Conservation (phyloP, 2,113 vertebrate species). For the Ageneiosus marmoratus region DNA sequence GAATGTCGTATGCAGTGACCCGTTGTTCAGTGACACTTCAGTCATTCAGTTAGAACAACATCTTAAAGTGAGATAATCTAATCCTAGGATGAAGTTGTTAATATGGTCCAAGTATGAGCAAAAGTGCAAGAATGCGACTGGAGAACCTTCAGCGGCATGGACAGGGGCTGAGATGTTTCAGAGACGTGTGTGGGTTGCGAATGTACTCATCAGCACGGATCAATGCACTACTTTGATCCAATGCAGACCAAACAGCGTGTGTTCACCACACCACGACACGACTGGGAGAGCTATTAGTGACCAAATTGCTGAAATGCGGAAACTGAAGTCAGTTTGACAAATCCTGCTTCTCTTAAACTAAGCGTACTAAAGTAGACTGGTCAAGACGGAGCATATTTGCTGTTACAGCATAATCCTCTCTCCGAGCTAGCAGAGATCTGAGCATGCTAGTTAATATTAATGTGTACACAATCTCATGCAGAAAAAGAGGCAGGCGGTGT, state of each 20-base stretch:
- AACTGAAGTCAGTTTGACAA: slow-evolving; percentile 18
- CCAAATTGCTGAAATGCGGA: slow-evolving; percentile 45
- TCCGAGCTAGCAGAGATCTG: neutral
- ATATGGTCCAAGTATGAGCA: neutral
- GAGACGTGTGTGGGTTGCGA: slow-evolving; percentile 52
- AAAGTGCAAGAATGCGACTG: slow-evolving; percentile 27
- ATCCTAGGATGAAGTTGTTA: neutral
- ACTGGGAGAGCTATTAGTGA: slow-evolving; percentile 43
- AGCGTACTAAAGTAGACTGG: neutral
- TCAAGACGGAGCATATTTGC: neutral
- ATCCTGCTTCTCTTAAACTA: neutral
- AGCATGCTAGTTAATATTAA: slow-evolving; percentile 40
- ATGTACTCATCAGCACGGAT: slow-evolving; percentile 54
- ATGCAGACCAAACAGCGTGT: slow-evolving; percentile 47
- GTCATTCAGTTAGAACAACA: neutral
- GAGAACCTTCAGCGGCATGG: neutral
- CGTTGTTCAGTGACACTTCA: neutral
- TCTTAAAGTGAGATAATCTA: neutral
- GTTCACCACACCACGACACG: slow-evolving; percentile 37
- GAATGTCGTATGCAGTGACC: neutral
- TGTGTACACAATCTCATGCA: slow-evolving; percentile 37
- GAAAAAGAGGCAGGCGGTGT: slow-evolving; percentile 47
- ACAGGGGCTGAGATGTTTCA: slow-evolving; percentile 28
- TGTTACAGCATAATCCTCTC: neutral
- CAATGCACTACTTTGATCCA: slow-evolving; percentile 43